Percentiles rank a stretch among this genome's conserved stretches.
phyloP scores from a whole-genome alignment of 2,888 invertebrate genomes.

The Stegana nigrithorax region DNA sequence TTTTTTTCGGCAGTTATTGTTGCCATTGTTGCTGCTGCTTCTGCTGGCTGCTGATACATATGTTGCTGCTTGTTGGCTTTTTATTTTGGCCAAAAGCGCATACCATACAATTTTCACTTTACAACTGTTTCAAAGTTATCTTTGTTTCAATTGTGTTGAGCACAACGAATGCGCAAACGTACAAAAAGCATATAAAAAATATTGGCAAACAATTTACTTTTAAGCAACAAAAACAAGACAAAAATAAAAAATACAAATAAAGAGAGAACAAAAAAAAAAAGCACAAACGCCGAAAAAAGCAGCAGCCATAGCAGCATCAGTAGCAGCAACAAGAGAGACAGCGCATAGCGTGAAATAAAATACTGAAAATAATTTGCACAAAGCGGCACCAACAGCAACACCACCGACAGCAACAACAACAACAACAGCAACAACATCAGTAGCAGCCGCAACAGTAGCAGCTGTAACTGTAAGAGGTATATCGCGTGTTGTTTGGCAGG shows the following conservation, averaged over 20 bases:
- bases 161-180: constrained; percentile 19
- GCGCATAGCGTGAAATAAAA: constrained; percentile 17
- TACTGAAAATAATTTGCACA: constrained; percentile 61
- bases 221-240: constrained; percentile 24
- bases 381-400: too few species aligned
- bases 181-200: constrained; percentile 22
- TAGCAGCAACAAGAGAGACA: too few species aligned
- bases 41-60: constrained; percentile 5
- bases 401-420: too few species aligned
- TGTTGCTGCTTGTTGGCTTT: constrained; percentile 10
- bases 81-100: constrained; percentile 29
- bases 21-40: background rate
- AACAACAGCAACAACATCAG: background rate
- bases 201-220: constrained; percentile 3
- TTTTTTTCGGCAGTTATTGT: constrained; percentile 23
- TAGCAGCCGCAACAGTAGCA: background rate
- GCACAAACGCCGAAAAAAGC: too few species aligned
- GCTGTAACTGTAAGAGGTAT: too few species aligned
- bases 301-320: too few species aligned
- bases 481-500: constrained; percentile 3
- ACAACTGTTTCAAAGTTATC: constrained; percentile 62
- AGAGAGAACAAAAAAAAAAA: constrained; percentile 37
- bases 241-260: constrained; percentile 23
- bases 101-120: constrained; percentile 61
- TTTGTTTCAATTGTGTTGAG: constrained; percentile 53